Percentiles rank a stretch among this genome's conserved stretches.
These are phyloP conservation scores for Channa striata DNA, from an alignment of 2,797 vertebrate species.

Conservation along the genomic window DNA sequence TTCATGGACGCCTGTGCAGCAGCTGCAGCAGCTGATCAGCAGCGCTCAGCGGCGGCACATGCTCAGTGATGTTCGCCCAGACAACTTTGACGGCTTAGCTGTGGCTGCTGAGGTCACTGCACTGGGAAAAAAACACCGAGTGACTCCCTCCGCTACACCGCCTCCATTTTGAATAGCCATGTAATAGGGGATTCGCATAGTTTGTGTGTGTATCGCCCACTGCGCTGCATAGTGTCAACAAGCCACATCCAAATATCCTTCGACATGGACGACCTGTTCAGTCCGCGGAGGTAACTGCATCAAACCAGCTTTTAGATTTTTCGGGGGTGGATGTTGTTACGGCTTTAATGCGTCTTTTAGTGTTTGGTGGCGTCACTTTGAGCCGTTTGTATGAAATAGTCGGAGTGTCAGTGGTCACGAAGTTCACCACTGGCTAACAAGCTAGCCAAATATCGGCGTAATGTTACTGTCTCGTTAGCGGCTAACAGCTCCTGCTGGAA, in stretches of 20 bases:
- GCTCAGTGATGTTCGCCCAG: constrained; percentile 92
- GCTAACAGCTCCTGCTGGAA: constrained; percentile 54
- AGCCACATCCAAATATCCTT: constrained; percentile 85
- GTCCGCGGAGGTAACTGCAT: constrained; percentile 95
- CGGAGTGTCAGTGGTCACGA: constrained; percentile 79
- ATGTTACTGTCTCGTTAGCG: constrained; percentile 68
- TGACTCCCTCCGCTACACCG: constrained; percentile 91
- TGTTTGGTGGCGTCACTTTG: constrained; percentile 37
- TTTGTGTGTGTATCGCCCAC: constrained; percentile 83
- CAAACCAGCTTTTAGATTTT: constrained; percentile 35
- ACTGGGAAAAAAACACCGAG: constrained; percentile 60
- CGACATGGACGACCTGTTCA: constrained; percentile 97
- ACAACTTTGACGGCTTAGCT: constrained; percentile 92
- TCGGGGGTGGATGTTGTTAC: neutral
- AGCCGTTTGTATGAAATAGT: constrained; percentile 46
- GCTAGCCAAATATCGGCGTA: constrained; percentile 73
- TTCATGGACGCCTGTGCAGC: constrained; percentile 67
- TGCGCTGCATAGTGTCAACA: constrained; percentile 87
- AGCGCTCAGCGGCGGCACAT: constrained; percentile 86
- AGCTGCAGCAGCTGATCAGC: constrained; percentile 35
- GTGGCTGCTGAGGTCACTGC: constrained; percentile 98
- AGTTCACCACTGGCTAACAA: constrained; percentile 80
- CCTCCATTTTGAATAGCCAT: constrained; percentile 99
- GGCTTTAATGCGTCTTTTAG: neutral
- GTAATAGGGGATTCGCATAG: constrained; percentile 90